Evolutionary conservation across 53 echinoderm and acorn worm species (phyloP).

Genomic region (Luidia sarsii): DNA sequence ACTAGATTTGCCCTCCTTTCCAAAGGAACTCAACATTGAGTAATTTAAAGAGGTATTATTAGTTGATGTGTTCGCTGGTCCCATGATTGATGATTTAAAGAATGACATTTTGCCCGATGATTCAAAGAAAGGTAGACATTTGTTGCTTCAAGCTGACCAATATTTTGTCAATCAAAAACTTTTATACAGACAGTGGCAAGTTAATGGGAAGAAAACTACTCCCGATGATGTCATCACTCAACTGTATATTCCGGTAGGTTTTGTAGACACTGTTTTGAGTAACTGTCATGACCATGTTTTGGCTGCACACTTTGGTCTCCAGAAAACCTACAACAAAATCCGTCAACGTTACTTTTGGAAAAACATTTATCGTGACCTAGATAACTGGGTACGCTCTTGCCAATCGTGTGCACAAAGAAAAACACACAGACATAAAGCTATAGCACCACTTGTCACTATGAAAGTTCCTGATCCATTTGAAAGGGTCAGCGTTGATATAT

Average conservation of each 20-base stretch:
- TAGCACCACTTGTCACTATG: conserved; percentile 32
- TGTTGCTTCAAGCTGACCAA: conserved; percentile 14
- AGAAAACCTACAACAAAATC: conserved; percentile 40
- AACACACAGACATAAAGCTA: conserved; percentile 8
- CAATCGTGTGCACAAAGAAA: conserved; percentile 32
- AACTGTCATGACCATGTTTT: conserved; percentile 41
- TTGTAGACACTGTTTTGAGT: conserved; percentile 28
- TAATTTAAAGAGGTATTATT: conserved; percentile 16
- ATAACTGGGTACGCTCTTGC: conserved; percentile 30
- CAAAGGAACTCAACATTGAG: not conserved
- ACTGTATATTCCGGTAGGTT: conserved; percentile 31
- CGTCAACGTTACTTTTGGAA: conserved; percentile 39
- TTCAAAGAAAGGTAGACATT: not conserved
- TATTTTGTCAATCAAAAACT: conserved; percentile 25
- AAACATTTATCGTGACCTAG: conserved; percentile 34
- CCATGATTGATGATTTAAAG: conserved; percentile 8
- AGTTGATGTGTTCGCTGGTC: conserved; percentile 2
- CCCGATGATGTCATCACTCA: not conserved
- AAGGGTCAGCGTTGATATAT: conserved; percentile 36
- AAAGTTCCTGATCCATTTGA: conserved; percentile 29
- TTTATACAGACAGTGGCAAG: conserved; percentile 24
- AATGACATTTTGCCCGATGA: conserved; percentile 20
- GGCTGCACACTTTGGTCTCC: conserved; percentile 39
- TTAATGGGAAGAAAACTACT: conserved; percentile 13
- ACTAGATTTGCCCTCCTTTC: not conserved